phyloP scores from a whole-genome alignment of 2,888 invertebrate species.

The Caradrina kadenii region DNA sequence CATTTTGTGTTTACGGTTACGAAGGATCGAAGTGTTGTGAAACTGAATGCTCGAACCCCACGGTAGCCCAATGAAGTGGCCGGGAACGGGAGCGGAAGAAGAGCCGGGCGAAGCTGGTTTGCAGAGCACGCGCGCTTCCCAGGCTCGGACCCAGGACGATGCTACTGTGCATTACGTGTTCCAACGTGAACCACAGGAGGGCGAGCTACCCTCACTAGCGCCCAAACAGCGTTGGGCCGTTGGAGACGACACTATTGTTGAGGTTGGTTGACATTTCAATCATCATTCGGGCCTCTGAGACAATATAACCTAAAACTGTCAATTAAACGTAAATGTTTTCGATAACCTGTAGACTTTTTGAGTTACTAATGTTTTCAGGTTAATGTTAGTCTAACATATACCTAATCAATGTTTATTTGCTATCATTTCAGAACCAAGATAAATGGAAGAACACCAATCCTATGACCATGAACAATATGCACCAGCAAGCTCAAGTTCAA shows the following conservation, averaged over 20 bases:
- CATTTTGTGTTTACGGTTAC: slow-evolving; percentile 82
- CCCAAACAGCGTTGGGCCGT: slow-evolving; percentile 96
- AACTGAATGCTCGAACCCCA: slow-evolving; percentile 91
- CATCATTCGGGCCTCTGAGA: slow-evolving; percentile 1
- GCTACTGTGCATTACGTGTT: slow-evolving; percentile 98
- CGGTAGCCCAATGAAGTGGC: slow-evolving; percentile 94
- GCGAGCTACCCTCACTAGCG: slow-evolving; percentile 94
- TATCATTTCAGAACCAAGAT: slow-evolving; percentile 93
- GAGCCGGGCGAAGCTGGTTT: slow-evolving; percentile 89
- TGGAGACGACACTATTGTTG: slow-evolving; percentile 96
- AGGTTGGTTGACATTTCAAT: slow-evolving; percentile 91
- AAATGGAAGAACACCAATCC: slow-evolving; percentile 95
- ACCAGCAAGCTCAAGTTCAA: slow-evolving; percentile 89
- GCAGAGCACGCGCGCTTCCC: slow-evolving; percentile 92
- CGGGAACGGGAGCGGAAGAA: slow-evolving; percentile 93
- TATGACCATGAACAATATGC: slow-evolving; percentile 90
- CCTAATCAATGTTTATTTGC: slow-evolving; percentile 27
- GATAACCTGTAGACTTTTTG: slow-evolving; percentile 3
- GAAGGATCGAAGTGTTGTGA: slow-evolving; percentile 79
- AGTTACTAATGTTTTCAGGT: slow-evolving; percentile 4
- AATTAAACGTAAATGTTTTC: slow-evolving; percentile 32
- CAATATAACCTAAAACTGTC: slow-evolving; percentile 58
- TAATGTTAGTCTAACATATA: neutral
- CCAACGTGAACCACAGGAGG: slow-evolving; percentile 94
- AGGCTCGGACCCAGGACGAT: slow-evolving; percentile 94